Conservation (phyloP, 1,140 invertebrate species). For the Hyles vespertilio region DNA sequence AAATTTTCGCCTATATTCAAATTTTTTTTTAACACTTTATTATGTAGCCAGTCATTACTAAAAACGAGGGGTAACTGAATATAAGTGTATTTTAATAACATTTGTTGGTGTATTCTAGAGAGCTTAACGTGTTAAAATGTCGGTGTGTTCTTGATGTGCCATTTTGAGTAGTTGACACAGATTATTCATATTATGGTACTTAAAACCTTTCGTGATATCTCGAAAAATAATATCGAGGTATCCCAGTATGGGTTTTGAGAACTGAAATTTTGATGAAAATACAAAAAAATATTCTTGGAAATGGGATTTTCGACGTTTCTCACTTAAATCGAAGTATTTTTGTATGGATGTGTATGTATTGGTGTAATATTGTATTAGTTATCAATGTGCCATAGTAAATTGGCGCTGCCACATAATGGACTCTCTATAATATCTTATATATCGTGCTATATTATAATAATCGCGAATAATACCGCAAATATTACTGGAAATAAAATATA, state of each 20-base stretch:
- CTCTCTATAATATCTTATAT: no score
- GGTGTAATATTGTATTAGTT: conserved; percentile 15
- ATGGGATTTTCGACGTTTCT: conserved; percentile 1
- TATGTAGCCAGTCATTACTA: no score
- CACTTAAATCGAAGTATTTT: conserved; percentile 41
- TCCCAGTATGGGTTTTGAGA: conserved; percentile 20
- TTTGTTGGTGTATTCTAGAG: conserved; percentile 15
- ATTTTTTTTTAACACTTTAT: no score
- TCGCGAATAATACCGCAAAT: no score
- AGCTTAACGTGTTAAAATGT: conserved; percentile 30
- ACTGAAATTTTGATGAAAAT: neutral
- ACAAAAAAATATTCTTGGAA: conserved; percentile 1
- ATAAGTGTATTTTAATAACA: neutral
- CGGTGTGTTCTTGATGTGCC: conserved; percentile 45
- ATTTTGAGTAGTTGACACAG: conserved; percentile 20
- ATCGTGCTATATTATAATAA: no score
- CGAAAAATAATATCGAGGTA: conserved; percentile 9
- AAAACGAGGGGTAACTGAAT: neutral
- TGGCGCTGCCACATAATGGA: neutral
- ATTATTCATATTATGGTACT: conserved; percentile 21
- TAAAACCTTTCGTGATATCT: conserved; percentile 37
- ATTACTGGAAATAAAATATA: no score
- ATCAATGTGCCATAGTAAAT: conserved; percentile 13
- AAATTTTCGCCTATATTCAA: no score
- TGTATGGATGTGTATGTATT: conserved; percentile 47